Percentiles rank a stretch among this genome's conserved stretches.
Evolutionary conservation across 2,113 vertebrate species (phyloP).

Genomic region (Rhea americana): DNA sequence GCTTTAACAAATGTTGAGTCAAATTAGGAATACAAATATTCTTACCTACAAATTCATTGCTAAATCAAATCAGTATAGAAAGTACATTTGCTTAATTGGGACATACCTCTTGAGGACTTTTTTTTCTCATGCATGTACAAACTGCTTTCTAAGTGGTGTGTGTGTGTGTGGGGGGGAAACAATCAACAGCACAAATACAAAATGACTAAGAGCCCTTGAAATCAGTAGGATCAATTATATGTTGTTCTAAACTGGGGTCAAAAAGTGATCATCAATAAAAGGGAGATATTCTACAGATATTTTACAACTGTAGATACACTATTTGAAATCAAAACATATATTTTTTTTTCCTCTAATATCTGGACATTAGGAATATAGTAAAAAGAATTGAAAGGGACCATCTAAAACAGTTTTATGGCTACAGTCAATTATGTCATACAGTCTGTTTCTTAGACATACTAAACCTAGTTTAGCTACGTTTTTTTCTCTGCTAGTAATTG

Average conservation of each 20-base stretch:
- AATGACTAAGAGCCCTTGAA: neutral
- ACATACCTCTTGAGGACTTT: neutral
- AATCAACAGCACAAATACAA: neutral
- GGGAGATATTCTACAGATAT: neutral
- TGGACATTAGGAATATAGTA: neutral
- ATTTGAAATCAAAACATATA: neutral
- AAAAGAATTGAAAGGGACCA: neutral
- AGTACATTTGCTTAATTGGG: neutral
- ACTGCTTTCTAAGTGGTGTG: neutral
- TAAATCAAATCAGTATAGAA: neutral
- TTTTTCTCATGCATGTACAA: neutral
- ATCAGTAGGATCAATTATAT: neutral
- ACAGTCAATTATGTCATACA: neutral
- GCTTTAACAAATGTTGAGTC: neutral
- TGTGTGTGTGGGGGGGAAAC: neutral
- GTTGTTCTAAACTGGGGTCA: neutral
- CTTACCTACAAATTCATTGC: neutral
- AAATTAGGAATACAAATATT: neutral
- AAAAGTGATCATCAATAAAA: neutral
- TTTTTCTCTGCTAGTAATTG: neutral
- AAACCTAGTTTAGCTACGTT: neutral
- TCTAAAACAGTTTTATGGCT: neutral
- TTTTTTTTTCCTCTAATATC: neutral
- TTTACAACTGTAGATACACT: neutral
- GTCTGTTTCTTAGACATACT: neutral